Evolutionary conservation across 2,888 invertebrate species (phyloP), one percentile per base, ranked within the genome.

Genomic region (Hirtodrosophila confusa): DNA sequence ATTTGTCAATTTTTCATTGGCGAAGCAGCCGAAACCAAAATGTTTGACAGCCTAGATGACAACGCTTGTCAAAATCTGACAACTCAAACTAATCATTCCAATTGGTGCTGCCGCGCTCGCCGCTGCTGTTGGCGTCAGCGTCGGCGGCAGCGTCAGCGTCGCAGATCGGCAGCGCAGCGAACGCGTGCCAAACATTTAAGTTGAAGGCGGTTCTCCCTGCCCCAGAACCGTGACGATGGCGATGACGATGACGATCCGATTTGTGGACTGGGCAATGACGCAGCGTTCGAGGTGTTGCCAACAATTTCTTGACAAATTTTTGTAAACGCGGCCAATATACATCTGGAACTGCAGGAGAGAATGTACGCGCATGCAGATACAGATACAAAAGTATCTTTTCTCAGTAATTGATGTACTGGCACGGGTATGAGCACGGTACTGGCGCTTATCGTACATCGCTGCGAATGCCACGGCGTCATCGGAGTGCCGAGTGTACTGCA

Each of bases 11-110:
- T 73, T 75, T 75, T 86, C 76, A 80, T 61, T 72, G 57, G 53
- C 69, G 55, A 49, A 72, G 43, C 50, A 63, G 33, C 47, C 61
- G 65, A 72, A 76, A 71, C 75, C 54, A 76, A 86, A 88, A 78
- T 88, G 86, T 88, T 90, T 90, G 89, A 89, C 90, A 90, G 87
- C 76, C 78, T 75, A 84, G 89, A 87, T 90, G 90, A 90, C 90
- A 90, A 86, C 80, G 73, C 83, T 82, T 89, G 90, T 90, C 90
- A 90, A 85, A 88, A 79, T 71, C 76, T 87, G 90, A 89, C 90
- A 90, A 78, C 75, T 75, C 82, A 83, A 90, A 90, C 90, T 89
- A 90, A 90, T 90, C 90, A 89, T 83, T 86, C 75, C 69, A 74
- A 82, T 69, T 74, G 76, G 65, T 50, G 51, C 27, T 44, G 55